These are phyloP conservation scores for Sebastes steindachneri DNA, from an alignment of 2,797 vertebrate genomes.

Conservation along the genomic window DNA sequence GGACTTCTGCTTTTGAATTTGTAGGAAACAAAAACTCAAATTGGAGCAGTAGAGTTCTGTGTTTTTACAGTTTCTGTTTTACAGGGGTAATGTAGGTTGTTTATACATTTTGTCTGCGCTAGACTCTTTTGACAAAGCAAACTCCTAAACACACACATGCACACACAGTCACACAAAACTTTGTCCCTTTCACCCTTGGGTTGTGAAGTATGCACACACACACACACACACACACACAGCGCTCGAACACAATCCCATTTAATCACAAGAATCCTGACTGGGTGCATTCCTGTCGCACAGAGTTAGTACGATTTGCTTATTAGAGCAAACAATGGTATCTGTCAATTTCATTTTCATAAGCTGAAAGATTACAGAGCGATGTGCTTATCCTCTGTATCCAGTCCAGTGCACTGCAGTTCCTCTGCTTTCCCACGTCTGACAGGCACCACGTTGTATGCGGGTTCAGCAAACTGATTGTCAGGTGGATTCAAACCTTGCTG, in stretches of 20 bases:
- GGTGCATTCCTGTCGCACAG: slow-evolving; percentile 66
- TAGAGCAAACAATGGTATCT: slow-evolving; percentile 69
- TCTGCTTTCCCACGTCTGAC: slow-evolving; percentile 60
- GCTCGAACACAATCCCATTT: slow-evolving; percentile 45
- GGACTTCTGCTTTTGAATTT: background rate
- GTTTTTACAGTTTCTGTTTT: background rate
- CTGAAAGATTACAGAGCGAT: slow-evolving; percentile 55
- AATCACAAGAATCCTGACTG: slow-evolving; percentile 70
- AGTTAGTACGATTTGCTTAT: slow-evolving; percentile 61
- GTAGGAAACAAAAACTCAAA: background rate
- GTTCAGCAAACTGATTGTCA: slow-evolving; percentile 8
- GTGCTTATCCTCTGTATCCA: slow-evolving; percentile 58
- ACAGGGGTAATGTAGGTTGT: background rate
- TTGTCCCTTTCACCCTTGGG: slow-evolving; percentile 4
- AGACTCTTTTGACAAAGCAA: background rate
- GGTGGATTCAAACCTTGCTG: background rate
- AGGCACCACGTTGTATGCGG: slow-evolving; percentile 22
- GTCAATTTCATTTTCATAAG: slow-evolving; percentile 75
- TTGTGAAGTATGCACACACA: background rate
- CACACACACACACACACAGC: background rate
- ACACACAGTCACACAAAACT: background rate
- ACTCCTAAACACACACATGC: background rate
- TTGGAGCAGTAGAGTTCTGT: background rate
- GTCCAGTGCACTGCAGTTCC: slow-evolving; percentile 23
- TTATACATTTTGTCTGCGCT: background rate